Percentiles rank a stretch among this genome's conserved stretches.
Evolutionary conservation across 2,888 invertebrate species (phyloP).

Genomic region (Sarcophaga carnaria): DNA sequence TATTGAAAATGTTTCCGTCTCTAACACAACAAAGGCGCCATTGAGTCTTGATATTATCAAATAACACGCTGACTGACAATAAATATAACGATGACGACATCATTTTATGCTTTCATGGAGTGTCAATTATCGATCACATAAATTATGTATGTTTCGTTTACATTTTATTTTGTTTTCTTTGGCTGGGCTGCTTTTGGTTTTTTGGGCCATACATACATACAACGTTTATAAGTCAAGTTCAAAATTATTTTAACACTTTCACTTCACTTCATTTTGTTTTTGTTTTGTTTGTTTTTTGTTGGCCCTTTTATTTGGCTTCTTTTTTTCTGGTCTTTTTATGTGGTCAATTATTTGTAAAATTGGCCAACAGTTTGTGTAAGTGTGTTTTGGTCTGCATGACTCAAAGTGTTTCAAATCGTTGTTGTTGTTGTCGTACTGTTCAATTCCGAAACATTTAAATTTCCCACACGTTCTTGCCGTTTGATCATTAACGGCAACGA

Average conservation of each 20-base stretch:
- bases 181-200: background rate
- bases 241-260: conserved; percentile 61
- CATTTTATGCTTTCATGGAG: background rate
- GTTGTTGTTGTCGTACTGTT: background rate
- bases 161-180: background rate
- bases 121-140: background rate
- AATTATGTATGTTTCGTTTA: conserved; percentile 25
- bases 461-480: conserved; percentile 46
- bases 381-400: conserved; percentile 1
- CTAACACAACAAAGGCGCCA: conserved; percentile 20
- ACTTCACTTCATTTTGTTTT: conserved; percentile 39
- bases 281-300: conserved; percentile 10
- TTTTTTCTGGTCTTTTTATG: background rate
- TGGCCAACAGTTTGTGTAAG: conserved; percentile 24
- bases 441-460: conserved; percentile 43
- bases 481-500: conserved; percentile 19
- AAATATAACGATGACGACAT: conserved; percentile 1
- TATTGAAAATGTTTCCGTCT: no score
- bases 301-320: background rate
- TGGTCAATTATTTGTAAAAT: conserved; percentile 16
- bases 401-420: background rate
- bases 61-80: no score
- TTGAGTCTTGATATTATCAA: conserved; percentile 31
- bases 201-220: background rate
- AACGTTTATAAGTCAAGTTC: conserved; percentile 64